phyloP scores from a whole-genome alignment of 2,113 vertebrate species.

The Ivindomyrus marchei region DNA sequence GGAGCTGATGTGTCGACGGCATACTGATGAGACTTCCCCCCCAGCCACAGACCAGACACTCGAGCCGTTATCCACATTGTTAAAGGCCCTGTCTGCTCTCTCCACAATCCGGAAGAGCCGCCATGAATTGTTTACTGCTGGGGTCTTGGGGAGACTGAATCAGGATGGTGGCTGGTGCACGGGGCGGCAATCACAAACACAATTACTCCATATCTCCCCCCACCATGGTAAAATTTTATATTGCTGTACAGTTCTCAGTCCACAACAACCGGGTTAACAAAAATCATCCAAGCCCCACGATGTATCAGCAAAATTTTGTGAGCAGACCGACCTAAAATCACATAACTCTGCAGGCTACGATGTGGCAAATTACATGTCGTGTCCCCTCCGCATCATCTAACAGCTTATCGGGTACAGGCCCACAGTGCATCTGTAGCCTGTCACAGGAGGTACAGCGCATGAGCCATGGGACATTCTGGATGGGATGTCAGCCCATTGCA shows the following conservation, averaged over 20 bases:
- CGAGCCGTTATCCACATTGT: slow-evolving; percentile 25
- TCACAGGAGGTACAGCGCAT: background rate
- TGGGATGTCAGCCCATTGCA: background rate
- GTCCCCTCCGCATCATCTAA: background rate
- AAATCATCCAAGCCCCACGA: background rate
- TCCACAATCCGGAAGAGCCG: background rate
- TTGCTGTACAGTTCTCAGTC: background rate
- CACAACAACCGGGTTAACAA: background rate
- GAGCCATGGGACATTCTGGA: background rate
- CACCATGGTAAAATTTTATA: background rate
- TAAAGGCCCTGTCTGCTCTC: slow-evolving; percentile 4
- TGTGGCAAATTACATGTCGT: background rate
- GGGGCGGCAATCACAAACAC: background rate
- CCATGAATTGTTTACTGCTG: background rate
- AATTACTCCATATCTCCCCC: background rate
- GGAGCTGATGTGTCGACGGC: background rate
- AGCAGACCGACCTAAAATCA: background rate
- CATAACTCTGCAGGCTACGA: background rate
- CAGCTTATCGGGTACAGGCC: background rate
- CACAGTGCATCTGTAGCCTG: background rate
- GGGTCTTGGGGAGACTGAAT: background rate
- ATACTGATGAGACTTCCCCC: background rate
- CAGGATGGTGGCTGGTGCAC: background rate
- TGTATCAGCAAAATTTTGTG: background rate
- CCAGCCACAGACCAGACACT: background rate